Evolutionary conservation across 2,888 invertebrate genomes (phyloP), one percentile per base, ranked within the genome.

Genomic region (Amorpha juglandis): DNA sequence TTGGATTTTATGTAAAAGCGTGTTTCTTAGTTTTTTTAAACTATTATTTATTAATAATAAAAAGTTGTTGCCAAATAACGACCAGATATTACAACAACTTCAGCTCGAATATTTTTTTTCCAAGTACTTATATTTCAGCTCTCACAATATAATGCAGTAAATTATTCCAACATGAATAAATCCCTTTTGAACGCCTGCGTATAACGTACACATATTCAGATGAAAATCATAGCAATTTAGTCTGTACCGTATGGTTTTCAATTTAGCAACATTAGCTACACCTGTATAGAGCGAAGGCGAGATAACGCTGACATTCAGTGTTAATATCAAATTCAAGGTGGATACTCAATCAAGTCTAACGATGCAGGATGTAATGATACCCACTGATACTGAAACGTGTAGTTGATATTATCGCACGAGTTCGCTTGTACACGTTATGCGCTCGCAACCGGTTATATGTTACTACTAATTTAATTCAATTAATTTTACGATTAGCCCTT

Each of bases 241-340:
- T 7, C 16, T 16, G 14, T 9, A 38, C 6, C 12, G 12, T 27
- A 27, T 12, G 38, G 12, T 19, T 38, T 6, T 1, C 9, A 58
- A 42, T 42, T 58, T n/a, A 42, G 19, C 42, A 42, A 42, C 7
- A 38, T 8, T 16, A 55, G 42, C 38, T 9, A 55, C 21, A 51
- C 21, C 21, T 55, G 38, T 16, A 27, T 38, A 42, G 19, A 42
- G 12, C 42, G 19, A 9, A 19, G 42, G 51, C 64, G 53, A 69
- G 63, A 65, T 67, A 71, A 51, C 62, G 21, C 69, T 71, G 75
- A 67, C 74, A 76, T 75, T 74, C 72, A 75, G 62, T 38, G 63
- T 63, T 52, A 69, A 73, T 76, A 76, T 77, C 74, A 50, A 71
- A 77, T 78, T 73, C 73, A 75, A 78, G 70, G 72, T 68, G 68